These are phyloP conservation scores for Xenops minutus DNA, from an alignment of 2,797 vertebrate species.

Conservation along the genomic window DNA sequence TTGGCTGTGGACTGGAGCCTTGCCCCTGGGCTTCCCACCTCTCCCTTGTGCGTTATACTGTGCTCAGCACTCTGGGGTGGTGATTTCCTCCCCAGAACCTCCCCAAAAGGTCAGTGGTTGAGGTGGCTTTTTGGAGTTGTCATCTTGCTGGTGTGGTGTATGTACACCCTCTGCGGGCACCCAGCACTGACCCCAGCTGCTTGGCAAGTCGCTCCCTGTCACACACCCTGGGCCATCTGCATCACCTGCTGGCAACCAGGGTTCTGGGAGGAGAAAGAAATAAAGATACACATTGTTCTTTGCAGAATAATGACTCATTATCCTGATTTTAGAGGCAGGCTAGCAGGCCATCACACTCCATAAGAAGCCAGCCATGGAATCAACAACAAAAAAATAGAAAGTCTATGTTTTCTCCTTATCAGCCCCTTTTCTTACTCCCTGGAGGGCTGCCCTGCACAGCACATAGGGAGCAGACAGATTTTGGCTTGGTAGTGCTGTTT, in stretches of 20 bases:
- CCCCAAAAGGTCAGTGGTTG: background rate
- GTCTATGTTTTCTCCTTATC: background rate
- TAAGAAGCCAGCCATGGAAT: background rate
- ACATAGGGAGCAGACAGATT: background rate
- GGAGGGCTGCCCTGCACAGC: background rate
- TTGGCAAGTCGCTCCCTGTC: fast-evolving
- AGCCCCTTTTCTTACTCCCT: background rate
- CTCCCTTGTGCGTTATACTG: fast-evolving
- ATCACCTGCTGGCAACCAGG: background rate
- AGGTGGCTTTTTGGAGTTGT: background rate
- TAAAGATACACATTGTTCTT: background rate
- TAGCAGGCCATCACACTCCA: background rate
- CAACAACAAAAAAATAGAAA: background rate
- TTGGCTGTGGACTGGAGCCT: background rate
- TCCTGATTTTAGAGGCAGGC: background rate
- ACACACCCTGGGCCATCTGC: background rate
- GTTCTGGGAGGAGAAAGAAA: background rate
- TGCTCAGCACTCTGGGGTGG: background rate
- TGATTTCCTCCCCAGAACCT: background rate
- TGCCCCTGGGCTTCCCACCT: background rate
- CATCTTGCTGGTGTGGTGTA: fast-evolving
- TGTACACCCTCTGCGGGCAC: fast-evolving
- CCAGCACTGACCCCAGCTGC: background rate
- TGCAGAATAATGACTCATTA: background rate
- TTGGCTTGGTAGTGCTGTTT: background rate